These are phyloP conservation scores for Atractosteus spatula DNA, from an alignment of 2,113 vertebrate species.

Conservation along the genomic window DNA sequence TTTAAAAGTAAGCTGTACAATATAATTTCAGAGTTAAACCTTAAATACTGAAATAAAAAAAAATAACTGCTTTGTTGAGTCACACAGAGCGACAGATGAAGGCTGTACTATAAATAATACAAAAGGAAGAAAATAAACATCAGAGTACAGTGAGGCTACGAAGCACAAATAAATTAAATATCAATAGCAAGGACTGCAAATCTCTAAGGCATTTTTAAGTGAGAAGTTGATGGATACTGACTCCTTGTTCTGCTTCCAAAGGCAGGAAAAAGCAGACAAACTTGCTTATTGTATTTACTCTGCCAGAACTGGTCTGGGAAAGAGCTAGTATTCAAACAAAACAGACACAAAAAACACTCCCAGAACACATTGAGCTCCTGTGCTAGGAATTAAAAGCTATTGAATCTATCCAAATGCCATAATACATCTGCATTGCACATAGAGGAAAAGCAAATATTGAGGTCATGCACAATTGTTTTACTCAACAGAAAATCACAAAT, in stretches of 20 bases:
- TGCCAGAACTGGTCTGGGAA: neutral
- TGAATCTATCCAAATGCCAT: no score
- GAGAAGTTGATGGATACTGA: neutral
- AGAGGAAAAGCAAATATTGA: no score
- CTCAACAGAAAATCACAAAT: no score
- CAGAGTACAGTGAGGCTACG: neutral
- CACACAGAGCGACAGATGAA: no score
- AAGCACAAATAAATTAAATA: neutral
- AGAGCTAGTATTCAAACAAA: neutral
- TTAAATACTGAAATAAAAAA: no score
- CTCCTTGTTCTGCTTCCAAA: neutral
- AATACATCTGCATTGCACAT: no score
- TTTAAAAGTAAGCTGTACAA: no score
- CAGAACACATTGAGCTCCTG: neutral
- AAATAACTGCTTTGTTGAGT: no score
- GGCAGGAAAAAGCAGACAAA: neutral
- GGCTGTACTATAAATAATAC: neutral
- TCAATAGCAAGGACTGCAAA: neutral
- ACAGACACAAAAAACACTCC: neutral
- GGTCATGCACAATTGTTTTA: no score
- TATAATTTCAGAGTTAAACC: no score
- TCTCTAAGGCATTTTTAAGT: neutral
- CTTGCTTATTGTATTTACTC: neutral
- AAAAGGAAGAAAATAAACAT: neutral
- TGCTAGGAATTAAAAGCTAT: no score